A percentile compares a stretch with the other conserved stretches of the same genome.
phyloP scores from a whole-genome alignment of 2,888 invertebrate genomes.

The Amphipoea lucens region DNA sequence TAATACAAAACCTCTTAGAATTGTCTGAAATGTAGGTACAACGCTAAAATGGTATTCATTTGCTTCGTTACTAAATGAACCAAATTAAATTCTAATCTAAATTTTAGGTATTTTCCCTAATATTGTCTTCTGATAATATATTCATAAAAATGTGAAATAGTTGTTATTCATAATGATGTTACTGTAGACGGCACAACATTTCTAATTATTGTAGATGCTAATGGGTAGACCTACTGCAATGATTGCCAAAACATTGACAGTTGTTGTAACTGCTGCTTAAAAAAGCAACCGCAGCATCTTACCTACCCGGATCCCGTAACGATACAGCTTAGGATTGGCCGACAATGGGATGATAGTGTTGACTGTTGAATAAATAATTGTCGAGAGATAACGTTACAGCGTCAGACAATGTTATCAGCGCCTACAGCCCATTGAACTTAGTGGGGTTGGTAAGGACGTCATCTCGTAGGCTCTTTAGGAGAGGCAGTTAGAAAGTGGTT shows the following conservation, averaged over 20 bases:
- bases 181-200: background rate
- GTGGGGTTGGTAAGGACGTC: background rate
- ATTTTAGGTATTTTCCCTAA: background rate
- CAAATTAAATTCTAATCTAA: conserved; percentile 10
- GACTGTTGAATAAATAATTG: conserved; percentile 65
- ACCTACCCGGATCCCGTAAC: conserved; percentile 18
- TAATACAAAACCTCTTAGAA: conserved; percentile 58
- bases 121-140: background rate
- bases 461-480: background rate
- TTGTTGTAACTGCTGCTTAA: background rate
- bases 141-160: background rate
- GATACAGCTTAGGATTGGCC: conserved; percentile 48
- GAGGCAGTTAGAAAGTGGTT: background rate
- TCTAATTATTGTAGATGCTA: background rate
- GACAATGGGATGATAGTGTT: conserved; percentile 59
- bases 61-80: conserved; percentile 10
- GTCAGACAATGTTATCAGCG: conserved; percentile 28
- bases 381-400: conserved; percentile 36
- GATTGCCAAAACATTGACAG: background rate
- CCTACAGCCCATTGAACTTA: conserved; percentile 18
- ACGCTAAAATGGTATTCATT: conserved; percentile 29
- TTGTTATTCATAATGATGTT: background rate
- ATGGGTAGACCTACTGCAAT: background rate
- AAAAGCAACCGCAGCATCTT: conserved; percentile 10
- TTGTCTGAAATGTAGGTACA: conserved; percentile 34